phyloP scores from a whole-genome alignment of 2,797 vertebrate species.

The Triplophysa yarkandensis region DNA sequence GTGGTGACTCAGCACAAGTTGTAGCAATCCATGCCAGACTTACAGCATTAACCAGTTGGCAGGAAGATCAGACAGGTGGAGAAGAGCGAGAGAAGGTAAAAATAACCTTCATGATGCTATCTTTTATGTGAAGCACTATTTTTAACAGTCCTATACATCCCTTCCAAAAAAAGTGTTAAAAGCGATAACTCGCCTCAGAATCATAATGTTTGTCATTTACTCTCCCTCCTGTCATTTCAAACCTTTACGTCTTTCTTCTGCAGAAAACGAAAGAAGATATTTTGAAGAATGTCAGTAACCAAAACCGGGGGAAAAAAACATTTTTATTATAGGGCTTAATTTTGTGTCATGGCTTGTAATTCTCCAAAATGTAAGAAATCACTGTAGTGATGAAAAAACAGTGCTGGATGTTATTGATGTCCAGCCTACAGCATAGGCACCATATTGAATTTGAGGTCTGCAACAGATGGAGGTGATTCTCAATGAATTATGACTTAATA shows the following conservation, averaged over 20 bases:
- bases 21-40: neutral
- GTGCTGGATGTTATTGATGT: neutral
- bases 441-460: neutral
- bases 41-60: slow-evolving; percentile 23
- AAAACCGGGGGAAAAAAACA: too few species aligned
- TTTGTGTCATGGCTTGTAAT: neutral
- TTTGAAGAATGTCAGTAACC: too few species aligned
- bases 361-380: neutral
- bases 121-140: too few species aligned
- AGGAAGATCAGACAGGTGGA: neutral
- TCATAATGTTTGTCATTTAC: too few species aligned
- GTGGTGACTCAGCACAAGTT: slow-evolving; percentile 24
- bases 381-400: neutral
- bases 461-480: slow-evolving; percentile 5
- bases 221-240: too few species aligned
- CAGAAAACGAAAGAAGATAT: too few species aligned
- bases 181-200: too few species aligned
- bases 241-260: too few species aligned
- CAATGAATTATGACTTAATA: slow-evolving; percentile 1
- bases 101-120: neutral
- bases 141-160: too few species aligned
- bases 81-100: neutral
- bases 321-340: too few species aligned
- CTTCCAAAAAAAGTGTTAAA: neutral
- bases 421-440: slow-evolving; percentile 1